These are phyloP conservation scores for Cirrhinus molitorella DNA, from an alignment of 2,797 vertebrate genomes.

Conservation along the genomic window DNA sequence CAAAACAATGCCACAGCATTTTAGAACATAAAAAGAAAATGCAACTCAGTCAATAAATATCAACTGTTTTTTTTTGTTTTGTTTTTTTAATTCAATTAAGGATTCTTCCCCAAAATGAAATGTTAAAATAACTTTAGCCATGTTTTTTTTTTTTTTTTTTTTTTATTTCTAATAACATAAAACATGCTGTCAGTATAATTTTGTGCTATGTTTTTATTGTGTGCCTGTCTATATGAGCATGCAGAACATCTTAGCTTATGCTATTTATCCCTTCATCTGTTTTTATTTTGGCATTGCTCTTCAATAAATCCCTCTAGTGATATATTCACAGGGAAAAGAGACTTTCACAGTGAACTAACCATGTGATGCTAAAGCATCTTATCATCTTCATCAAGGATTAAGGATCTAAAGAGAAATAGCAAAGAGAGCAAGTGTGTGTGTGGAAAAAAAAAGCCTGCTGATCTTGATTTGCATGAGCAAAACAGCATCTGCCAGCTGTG, in stretches of 20 bases:
- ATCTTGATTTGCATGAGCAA: slow-evolving; percentile 12
- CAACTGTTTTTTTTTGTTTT: neutral
- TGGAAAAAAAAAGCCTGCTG: neutral
- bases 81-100: neutral
- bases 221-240: neutral
- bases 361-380: slow-evolving; percentile 30
- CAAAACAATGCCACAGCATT: slow-evolving; percentile 26
- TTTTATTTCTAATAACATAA: too few relatives aligned
- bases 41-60: neutral
- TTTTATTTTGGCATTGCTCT: slow-evolving; percentile 9
- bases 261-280: slow-evolving; percentile 26
- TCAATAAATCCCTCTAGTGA: slow-evolving; percentile 3
- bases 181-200: neutral
- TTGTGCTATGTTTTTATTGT: neutral
- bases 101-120: neutral
- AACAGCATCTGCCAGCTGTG: slow-evolving; percentile 28
- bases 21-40: neutral
- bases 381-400: slow-evolving; percentile 31
- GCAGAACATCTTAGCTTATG: neutral
- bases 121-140: too few relatives aligned
- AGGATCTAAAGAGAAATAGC: slow-evolving; percentile 10
- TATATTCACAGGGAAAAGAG: neutral
- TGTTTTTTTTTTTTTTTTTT: neutral
- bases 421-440: neutral
- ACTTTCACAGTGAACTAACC: neutral